phyloP scores from a whole-genome alignment of 2,113 vertebrate genomes.

The Bufo bufo region DNA sequence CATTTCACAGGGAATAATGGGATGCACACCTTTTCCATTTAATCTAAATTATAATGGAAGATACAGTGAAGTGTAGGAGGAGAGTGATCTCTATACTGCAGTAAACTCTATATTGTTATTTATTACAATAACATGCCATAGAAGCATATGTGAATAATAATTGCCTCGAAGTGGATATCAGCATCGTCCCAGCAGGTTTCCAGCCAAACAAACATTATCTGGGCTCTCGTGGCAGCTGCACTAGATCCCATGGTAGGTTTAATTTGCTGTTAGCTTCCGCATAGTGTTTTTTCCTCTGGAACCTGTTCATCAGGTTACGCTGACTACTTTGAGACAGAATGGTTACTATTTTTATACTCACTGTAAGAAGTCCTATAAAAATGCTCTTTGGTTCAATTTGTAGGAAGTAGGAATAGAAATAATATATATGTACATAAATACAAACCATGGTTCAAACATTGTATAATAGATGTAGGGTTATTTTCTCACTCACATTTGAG shows the following conservation, averaged over 20 bases:
- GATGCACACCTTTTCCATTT: not conserved
- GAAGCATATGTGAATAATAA: not conserved
- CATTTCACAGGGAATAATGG: not conserved
- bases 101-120: not conserved
- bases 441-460: conserved; percentile 1
- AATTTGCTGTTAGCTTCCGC: not conserved
- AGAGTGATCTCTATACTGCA: not conserved
- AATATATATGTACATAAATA: conserved; percentile 5
- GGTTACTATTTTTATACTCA: not conserved
- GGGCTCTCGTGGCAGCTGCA: not conserved
- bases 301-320: conserved; percentile 1
- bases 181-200: not conserved
- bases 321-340: not conserved
- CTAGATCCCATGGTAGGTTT: not conserved
- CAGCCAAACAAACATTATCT: not conserved
- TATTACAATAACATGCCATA: not conserved
- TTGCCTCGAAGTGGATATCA: not conserved
- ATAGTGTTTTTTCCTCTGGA: not conserved
- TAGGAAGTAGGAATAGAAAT: conserved; percentile 11
- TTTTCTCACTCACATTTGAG: conserved; percentile 16
- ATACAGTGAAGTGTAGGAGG: not conserved
- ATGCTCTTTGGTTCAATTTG: not conserved
- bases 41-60: not conserved
- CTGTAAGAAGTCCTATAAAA: not conserved
- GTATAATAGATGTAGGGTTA: conserved; percentile 5